Evolutionary conservation across 2,113 vertebrate genomes (phyloP), one percentile per base, ranked within the genome.

Genomic region (Odontophorus gujanensis): DNA sequence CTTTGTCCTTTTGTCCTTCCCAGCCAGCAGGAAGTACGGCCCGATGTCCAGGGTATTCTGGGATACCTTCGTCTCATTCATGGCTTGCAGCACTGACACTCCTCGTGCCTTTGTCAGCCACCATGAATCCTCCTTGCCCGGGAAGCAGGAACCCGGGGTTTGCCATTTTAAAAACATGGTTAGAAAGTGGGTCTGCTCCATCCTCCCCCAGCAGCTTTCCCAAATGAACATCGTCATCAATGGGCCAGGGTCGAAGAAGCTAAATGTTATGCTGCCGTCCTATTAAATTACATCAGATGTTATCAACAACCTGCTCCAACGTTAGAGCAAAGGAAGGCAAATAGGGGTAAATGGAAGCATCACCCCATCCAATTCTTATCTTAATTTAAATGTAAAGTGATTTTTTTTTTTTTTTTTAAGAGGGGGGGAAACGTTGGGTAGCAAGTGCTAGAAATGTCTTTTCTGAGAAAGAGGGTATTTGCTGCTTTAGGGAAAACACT

Each of bases 401-500:
- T 3, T 68, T 73, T 58, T 34, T 78, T 75, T 38, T 25, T 73
- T 40, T 68, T 81, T 66, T n/a, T 17, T 28, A 43, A 17, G 47
- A 4, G 8, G 34, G 3, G 42, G 3, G 4, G 3, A 15, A 72
- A 76, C 16, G 50, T 83, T 4, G 32, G 48, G 62, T 45, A 90
- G 66, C 89, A 72, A 96, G 94, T 74, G 66, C 85, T 79, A 87
- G 95, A 96, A 97, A 98, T 96, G 97, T 96, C 97, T 98, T 98
- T 98, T 97, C 96, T 95, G 85, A 94, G 96, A 90, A 97, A 97
- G 97, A 98, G 98, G 98, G 97, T 98, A 98, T 98, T 98, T 97
- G 96, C 96, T 93, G 97, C 98, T 98, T 97, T 97, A 98, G 98
- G 98, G 98, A 97, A 98, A 98, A 98, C 96, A 96, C 98, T 98